These are phyloP conservation scores for Varecia variegata DNA, from an alignment of 2,797 vertebrate genomes.

Conservation along the genomic window DNA sequence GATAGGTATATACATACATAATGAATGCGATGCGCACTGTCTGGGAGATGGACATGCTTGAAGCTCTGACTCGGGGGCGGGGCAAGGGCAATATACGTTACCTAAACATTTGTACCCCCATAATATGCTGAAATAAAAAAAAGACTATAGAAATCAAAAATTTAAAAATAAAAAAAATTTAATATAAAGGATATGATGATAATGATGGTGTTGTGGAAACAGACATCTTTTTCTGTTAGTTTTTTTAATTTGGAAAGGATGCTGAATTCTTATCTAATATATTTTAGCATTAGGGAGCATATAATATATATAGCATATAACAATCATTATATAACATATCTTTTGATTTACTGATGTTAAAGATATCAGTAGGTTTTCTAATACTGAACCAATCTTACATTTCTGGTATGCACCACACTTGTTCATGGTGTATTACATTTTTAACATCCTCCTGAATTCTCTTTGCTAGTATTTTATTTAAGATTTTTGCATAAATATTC, in stretches of 20 bases:
- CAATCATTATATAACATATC: background rate
- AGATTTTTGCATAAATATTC: constrained; percentile 21
- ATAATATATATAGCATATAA: too few relatives aligned
- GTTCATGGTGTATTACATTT: background rate
- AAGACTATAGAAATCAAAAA: too few relatives aligned
- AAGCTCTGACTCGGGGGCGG: too few relatives aligned
- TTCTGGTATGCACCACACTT: background rate
- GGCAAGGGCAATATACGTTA: too few relatives aligned
- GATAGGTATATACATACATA: too few relatives aligned
- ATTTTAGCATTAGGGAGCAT: background rate
- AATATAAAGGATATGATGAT: background rate
- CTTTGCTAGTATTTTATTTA: background rate
- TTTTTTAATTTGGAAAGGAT: background rate
- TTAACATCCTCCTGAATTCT: background rate
- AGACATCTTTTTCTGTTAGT: background rate
- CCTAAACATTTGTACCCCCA: too few relatives aligned
- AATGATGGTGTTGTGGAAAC: background rate
- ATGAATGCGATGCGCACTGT: too few relatives aligned
- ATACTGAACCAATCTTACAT: background rate
- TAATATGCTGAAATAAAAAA: too few relatives aligned
- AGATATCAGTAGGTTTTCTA: background rate
- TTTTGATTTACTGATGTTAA: background rate
- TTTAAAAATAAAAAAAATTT: too few relatives aligned
- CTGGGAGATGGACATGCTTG: too few relatives aligned
- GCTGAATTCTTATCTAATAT: background rate